Base-by-base conservation (phyloP, 2,888 invertebrate genomes). In the Lochmaea capreae region DNA sequence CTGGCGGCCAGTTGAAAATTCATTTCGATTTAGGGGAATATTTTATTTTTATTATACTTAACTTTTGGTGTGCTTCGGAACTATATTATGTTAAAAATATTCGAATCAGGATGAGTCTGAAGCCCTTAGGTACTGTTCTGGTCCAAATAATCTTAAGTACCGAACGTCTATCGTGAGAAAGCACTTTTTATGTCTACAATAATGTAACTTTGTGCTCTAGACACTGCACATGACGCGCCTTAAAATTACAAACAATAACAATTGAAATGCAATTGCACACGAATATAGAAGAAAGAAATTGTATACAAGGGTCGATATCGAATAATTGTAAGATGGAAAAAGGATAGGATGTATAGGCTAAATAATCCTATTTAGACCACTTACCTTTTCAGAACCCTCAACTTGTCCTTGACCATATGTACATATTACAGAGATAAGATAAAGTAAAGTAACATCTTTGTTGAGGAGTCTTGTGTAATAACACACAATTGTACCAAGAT, bases 81-180 rank as follows among this genome's bases (percentile, higher is more conserved):
- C 61, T 61, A 58, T 58, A 61, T n/a, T 39, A 12, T 10, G 18
- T 39, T 39, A 39, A 39, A 39, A 2, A 22, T 39, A 39, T 39
- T 39, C 33, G 33, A 39, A 39, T 67, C 18, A 62, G 61, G 68
- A 61, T 68, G 61, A 62, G 49, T 62, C 61, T 61, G 49, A 68
- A 49, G 52, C 68, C 68, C 68, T 68, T 52, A 39, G 62, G 68
- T 68, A 68, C 68, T 68, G 68, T 68, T 68, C 68, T 68, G 61
- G 61, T 68, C 68, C 59, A 61, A 68, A 68, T 68, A 68, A 52
- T 68, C 52, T 16, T 8, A 8, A 39, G 33, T 52, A 52, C 39
- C n/a, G 59, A 68, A 6, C 52, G 68, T 68, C 68, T 68, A 52
- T 33, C 68, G 68, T 68, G 68, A 61, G 68, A 68, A 68, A 68